Percentiles rank a stretch among this genome's conserved stretches.
Evolutionary conservation across 2,113 vertebrate genomes (phyloP).

Genomic region (Indicator maculatus): DNA sequence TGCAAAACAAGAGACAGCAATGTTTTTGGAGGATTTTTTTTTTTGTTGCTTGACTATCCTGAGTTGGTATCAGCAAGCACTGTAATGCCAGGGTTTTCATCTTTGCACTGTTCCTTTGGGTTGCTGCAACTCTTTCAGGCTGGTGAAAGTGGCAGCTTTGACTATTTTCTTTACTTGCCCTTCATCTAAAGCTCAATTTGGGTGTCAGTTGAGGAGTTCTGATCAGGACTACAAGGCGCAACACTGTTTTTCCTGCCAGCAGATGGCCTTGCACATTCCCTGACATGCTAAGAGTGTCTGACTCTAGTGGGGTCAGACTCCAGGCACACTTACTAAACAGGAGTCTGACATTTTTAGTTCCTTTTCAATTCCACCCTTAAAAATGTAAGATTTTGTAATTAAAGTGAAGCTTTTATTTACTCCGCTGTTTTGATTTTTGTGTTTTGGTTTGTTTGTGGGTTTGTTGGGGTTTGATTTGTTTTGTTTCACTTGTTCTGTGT

Average conservation of each 20-base stretch:
- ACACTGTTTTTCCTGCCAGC: background rate
- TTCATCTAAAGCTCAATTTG: background rate
- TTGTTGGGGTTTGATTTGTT: no score
- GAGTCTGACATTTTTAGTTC: background rate
- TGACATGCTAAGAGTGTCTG: background rate
- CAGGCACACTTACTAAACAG: background rate
- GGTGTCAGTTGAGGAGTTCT: background rate
- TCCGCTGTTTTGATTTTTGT: background rate
- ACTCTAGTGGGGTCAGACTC: rapidly evolving
- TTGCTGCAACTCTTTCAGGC: background rate
- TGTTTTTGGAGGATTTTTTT: background rate
- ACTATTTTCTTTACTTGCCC: background rate
- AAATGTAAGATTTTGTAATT: background rate
- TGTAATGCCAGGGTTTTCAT: background rate
- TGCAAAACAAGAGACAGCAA: background rate
- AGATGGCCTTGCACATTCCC: slow-evolving; percentile 7
- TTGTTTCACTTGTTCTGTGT: background rate
- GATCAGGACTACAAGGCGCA: background rate
- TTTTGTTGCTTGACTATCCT: background rate
- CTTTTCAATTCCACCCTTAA: background rate
- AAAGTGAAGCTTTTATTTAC: background rate
- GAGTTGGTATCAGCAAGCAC: background rate
- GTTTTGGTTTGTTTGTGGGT: background rate
- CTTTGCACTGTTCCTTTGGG: background rate
- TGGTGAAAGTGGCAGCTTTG: background rate